phyloP scores from a whole-genome alignment of 2,797 vertebrate species.

The Antennarius maculatus region DNA sequence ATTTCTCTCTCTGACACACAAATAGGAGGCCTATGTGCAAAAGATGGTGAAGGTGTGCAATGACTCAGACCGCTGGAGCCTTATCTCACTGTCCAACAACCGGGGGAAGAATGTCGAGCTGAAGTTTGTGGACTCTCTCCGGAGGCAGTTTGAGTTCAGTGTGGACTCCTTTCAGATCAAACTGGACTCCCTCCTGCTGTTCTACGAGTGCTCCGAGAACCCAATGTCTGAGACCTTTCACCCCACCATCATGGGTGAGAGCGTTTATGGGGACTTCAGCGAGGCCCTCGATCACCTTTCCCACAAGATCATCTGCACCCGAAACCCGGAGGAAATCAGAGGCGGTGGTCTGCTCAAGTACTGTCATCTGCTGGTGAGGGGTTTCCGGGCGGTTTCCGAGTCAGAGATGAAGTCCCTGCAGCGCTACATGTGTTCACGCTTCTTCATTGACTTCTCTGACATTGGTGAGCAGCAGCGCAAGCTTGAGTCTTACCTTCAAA shows the following conservation, averaged over 20 bases:
- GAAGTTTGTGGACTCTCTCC: conserved; percentile 98
- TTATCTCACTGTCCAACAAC: conserved; percentile 99
- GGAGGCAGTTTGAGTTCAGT: conserved; percentile 99
- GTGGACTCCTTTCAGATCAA: conserved; percentile 99
- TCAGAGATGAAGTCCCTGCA: conserved; percentile 96
- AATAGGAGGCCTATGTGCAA: conserved; percentile 96
- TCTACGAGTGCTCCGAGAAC: conserved; percentile 98
- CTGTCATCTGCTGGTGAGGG: conserved; percentile 97
- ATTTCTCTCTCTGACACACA: conserved; percentile 8
- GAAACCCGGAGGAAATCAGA: conserved; percentile 97
- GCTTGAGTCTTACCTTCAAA: conserved; percentile 99
- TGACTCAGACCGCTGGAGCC: conserved; percentile 98
- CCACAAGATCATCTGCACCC: conserved; percentile 95
- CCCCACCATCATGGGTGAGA: conserved; percentile 96
- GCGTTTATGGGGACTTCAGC: conserved; percentile 94
- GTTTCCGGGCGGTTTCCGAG: conserved; percentile 92
- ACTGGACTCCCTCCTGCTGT: conserved; percentile 97
- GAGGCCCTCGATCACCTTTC: conserved; percentile 95
- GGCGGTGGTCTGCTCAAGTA: conserved; percentile 98
- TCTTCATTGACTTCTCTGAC: conserved; percentile 99
- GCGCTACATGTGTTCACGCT: conserved; percentile 99
- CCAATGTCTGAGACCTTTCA: conserved; percentile 97
- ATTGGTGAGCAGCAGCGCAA: conserved; percentile 97
- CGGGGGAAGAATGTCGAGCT: conserved; percentile 98
- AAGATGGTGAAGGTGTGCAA: conserved; percentile 99